phyloP scores from a whole-genome alignment of 2,113 vertebrate genomes.

The Neomonachus schauinslandi region DNA sequence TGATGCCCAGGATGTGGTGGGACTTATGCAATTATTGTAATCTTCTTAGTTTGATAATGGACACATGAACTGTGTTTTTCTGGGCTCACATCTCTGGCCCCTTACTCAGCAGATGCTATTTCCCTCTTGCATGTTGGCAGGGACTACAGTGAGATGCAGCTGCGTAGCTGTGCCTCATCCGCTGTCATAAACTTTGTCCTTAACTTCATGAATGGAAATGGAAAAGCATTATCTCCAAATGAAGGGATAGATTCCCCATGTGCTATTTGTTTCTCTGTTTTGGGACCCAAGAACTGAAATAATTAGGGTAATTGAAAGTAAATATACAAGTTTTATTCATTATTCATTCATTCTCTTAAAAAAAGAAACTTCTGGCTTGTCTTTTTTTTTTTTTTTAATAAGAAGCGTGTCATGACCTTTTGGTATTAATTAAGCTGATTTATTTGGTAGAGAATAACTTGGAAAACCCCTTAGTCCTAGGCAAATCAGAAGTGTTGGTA shows the following conservation, averaged over 20 bases:
- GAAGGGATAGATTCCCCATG: not conserved
- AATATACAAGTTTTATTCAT: not conserved
- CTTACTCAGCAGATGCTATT: not conserved
- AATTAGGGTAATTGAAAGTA: slow-evolving; percentile 4
- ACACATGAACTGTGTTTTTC: not conserved
- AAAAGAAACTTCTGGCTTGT: not conserved
- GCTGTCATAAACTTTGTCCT: not conserved
- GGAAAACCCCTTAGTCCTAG: not conserved
- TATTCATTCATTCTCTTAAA: slow-evolving; percentile 26
- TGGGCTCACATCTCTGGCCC: not conserved
- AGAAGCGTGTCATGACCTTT: not conserved
- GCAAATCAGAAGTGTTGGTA: not conserved
- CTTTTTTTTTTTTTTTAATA: not conserved
- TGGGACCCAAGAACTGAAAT: not conserved
- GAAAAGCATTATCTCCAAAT: not conserved
- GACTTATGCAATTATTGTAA: not conserved
- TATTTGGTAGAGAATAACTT: slow-evolving; percentile 5
- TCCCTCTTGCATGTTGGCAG: not conserved
- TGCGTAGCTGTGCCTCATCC: not conserved
- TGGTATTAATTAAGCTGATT: not conserved
- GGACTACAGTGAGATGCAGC: not conserved
- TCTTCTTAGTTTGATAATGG: not conserved
- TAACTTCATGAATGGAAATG: not conserved
- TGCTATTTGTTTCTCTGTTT: not conserved
- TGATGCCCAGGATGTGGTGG: not conserved